Evolutionary conservation across 2,888 invertebrate genomes (phyloP).

Genomic region (Troides oblongomaculatus): DNA sequence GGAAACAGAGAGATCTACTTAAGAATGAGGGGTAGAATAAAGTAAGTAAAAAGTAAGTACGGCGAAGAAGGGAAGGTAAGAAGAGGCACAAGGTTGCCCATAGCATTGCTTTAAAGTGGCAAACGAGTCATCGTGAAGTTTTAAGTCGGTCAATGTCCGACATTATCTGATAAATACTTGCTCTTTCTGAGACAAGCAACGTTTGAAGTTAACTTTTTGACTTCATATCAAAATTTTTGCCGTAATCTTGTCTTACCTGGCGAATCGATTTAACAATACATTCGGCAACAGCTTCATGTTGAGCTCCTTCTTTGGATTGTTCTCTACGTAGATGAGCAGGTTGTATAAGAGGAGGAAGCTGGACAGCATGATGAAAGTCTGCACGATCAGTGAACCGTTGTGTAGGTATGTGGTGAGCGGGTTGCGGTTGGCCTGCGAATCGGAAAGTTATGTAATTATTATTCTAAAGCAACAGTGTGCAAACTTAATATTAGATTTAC

Average conservation of each 20-base stretch:
- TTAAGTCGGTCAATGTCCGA: neutral
- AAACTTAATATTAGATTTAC: too few species aligned
- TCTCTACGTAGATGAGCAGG: constrained; percentile 34
- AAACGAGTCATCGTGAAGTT: neutral
- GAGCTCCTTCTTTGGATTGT: constrained; percentile 30
- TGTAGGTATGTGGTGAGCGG: constrained; percentile 33
- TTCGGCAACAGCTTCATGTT: constrained; percentile 30
- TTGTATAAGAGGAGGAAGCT: constrained; percentile 42
- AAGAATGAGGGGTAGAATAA: too few species aligned
- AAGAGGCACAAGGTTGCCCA: neutral
- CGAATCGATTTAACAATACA: constrained; percentile 32
- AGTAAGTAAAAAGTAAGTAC: too few species aligned
- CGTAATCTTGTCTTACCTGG: constrained; percentile 30
- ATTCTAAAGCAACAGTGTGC: too few species aligned
- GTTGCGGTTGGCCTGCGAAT: constrained; percentile 30
- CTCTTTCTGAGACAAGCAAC: neutral
- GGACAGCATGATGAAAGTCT: constrained; percentile 41
- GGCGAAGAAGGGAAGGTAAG: too few species aligned
- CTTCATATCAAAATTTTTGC: neutral
- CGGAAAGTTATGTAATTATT: too few species aligned
- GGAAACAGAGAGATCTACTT: too few species aligned
- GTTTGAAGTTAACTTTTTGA: too few species aligned
- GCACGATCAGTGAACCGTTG: constrained; percentile 42
- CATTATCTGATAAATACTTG: too few species aligned
- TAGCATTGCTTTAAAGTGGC: neutral